Conservation (phyloP, 2,888 invertebrate genomes). For the Dolichopus griseipennis region DNA sequence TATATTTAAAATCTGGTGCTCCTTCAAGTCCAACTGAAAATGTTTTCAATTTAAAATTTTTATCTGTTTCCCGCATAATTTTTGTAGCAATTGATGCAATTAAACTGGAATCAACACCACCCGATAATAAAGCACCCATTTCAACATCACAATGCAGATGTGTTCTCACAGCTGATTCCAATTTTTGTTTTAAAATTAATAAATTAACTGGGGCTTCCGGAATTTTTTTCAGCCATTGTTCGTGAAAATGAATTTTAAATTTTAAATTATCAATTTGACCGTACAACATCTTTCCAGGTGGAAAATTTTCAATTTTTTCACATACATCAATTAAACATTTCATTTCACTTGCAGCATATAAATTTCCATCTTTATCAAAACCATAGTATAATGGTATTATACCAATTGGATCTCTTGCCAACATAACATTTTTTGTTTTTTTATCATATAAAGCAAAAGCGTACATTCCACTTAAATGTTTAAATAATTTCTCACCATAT, state of each 20-base stretch:
- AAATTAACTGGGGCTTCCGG: slow-evolving; percentile 32
- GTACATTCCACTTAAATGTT: slow-evolving; percentile 40
- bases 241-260: slow-evolving; percentile 30
- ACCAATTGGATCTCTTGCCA: slow-evolving; percentile 42
- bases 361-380: slow-evolving; percentile 34
- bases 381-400: slow-evolving; percentile 43
- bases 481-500: slow-evolving; percentile 32
- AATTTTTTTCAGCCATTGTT: slow-evolving; percentile 31
- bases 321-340: slow-evolving; percentile 39
- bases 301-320: slow-evolving; percentile 32
- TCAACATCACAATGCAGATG: slow-evolving; percentile 42
- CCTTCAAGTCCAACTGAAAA: slow-evolving; percentile 86
- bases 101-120: slow-evolving; percentile 43
- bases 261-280: slow-evolving; percentile 32
- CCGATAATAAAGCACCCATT: slow-evolving; percentile 40
- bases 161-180: slow-evolving; percentile 39
- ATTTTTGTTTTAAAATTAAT: slow-evolving; percentile 28
- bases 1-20: slow-evolving; percentile 82
- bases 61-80: slow-evolving; percentile 35
- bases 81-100: slow-evolving; percentile 43
- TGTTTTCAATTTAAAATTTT: slow-evolving; percentile 49
- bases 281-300: slow-evolving; percentile 34
- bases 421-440: slow-evolving; percentile 30
- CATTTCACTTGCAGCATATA: slow-evolving; percentile 42
- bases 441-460: slow-evolving; percentile 39